phyloP scores from a whole-genome alignment of 2,113 vertebrate species.

The Lanius collurio region DNA sequence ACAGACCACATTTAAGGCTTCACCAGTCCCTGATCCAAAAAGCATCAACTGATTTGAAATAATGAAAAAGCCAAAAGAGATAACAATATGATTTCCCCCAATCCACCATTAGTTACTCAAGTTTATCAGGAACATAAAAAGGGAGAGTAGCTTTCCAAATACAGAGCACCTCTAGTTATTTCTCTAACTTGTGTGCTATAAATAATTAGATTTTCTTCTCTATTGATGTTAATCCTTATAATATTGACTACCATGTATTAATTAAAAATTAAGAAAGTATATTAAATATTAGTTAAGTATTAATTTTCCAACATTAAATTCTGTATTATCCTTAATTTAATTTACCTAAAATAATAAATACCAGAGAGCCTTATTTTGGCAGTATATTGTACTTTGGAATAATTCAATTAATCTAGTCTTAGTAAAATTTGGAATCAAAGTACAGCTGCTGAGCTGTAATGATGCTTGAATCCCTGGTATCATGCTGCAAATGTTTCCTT shows the following conservation, averaged over 20 bases:
- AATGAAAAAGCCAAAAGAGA: background rate
- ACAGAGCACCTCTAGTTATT: background rate
- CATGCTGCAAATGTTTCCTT: background rate
- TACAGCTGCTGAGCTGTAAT: conserved; percentile 57
- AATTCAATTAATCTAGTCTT: conserved; percentile 63
- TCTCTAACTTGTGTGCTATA: background rate
- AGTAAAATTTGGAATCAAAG: conserved; percentile 42
- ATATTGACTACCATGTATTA: conserved; percentile 28
- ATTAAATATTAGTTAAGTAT: conserved; percentile 50
- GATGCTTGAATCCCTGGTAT: conserved; percentile 35
- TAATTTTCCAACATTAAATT: conserved; percentile 49
- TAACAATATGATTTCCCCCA: fast-evolving
- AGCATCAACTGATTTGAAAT: background rate
- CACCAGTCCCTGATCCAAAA: background rate
- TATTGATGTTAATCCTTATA: conserved; percentile 41
- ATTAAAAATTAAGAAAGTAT: conserved; percentile 44
- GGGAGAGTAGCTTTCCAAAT: background rate
- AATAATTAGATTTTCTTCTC: conserved; percentile 6
- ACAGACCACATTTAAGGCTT: background rate
- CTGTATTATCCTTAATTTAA: conserved; percentile 58
- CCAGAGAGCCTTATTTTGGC: conserved; percentile 48
- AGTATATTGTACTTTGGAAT: conserved; percentile 21
- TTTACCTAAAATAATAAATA: conserved; percentile 52
- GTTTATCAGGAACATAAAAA: background rate
- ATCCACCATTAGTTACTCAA: background rate